Evolutionary conservation across 2,888 invertebrate genomes (phyloP).

Genomic region (Ochropleura leucogaster): DNA sequence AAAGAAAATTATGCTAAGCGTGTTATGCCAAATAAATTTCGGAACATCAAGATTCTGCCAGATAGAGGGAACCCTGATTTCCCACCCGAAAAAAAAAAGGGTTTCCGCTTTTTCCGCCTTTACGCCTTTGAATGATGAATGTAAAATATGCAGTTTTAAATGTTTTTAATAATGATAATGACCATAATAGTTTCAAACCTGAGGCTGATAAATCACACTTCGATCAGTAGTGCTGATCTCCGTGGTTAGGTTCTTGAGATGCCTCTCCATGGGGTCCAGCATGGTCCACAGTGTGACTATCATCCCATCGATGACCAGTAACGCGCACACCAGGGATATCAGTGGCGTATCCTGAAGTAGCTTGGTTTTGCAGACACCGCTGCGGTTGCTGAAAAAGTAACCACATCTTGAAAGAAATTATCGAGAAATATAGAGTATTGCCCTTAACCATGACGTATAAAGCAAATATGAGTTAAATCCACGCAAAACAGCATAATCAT

Average conservation of each 20-base stretch:
- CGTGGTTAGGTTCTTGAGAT: conserved; percentile 95
- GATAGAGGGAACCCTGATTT: too few relatives aligned
- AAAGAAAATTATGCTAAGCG: too few relatives aligned
- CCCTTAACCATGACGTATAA: too few relatives aligned
- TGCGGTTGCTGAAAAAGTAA: conserved; percentile 90
- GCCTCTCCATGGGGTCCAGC: conserved; percentile 96
- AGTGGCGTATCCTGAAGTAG: conserved; percentile 97
- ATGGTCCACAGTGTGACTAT: conserved; percentile 96
- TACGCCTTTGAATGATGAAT: too few relatives aligned
- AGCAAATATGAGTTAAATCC: too few relatives aligned
- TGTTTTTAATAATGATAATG: too few relatives aligned
- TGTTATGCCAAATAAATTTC: too few relatives aligned
- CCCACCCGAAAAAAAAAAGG: too few relatives aligned
- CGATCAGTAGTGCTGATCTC: conserved; percentile 94
- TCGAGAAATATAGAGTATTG: neutral
- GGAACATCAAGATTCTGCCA: too few relatives aligned
- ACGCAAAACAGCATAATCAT: too few relatives aligned
- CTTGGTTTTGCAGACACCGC: conserved; percentile 96
- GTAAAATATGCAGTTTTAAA: too few relatives aligned
- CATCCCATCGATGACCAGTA: conserved; percentile 95
- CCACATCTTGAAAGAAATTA: neutral
- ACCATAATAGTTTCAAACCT: conserved; percentile 84
- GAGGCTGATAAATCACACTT: conserved; percentile 96
- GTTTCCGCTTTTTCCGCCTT: too few relatives aligned
- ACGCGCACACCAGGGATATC: conserved; percentile 95